A percentile compares a stretch with the other conserved stretches of the same genome.
These are phyloP conservation scores for Lasioglossum marginatum DNA, from an alignment of 2,888 invertebrate genomes.

Conservation along the genomic window DNA sequence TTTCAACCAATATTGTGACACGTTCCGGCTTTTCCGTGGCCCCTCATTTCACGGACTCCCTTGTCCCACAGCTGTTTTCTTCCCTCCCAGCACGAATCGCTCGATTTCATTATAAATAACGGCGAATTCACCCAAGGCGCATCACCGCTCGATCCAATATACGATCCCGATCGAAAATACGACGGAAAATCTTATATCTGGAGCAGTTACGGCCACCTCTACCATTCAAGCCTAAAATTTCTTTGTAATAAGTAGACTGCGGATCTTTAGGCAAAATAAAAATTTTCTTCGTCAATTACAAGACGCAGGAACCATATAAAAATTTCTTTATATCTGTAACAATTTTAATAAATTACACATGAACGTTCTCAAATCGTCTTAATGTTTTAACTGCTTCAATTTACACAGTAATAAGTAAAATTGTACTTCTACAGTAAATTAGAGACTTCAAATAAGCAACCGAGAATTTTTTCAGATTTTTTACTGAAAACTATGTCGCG, in stretches of 20 bases:
- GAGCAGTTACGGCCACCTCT: not conserved
- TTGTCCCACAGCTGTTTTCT: conserved; percentile 13
- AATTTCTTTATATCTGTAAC: no score
- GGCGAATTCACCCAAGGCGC: not conserved
- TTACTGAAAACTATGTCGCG: no score
- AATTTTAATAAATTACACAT: no score
- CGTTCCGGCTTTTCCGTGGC: conserved; percentile 42
- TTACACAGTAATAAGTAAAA: no score
- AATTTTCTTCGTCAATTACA: no score
- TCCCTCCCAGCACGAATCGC: not conserved
- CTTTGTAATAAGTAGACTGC: no score
- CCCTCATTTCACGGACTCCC: conserved; percentile 11
- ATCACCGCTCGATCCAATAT: not conserved
- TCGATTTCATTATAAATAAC: conserved; percentile 12
- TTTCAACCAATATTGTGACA: conserved; percentile 53
- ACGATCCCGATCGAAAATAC: not conserved
- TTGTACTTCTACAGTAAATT: not conserved
- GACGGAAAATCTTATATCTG: not conserved
- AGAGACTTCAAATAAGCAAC: not conserved
- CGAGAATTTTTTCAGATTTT: not conserved
- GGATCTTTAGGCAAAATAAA: no score
- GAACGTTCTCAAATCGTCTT: no score
- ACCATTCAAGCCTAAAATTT: not conserved
- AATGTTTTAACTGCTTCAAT: no score
- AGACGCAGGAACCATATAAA: no score